Evolutionary conservation across 2,888 invertebrate species (phyloP).

Genomic region (Blastobasis lacticolella): DNA sequence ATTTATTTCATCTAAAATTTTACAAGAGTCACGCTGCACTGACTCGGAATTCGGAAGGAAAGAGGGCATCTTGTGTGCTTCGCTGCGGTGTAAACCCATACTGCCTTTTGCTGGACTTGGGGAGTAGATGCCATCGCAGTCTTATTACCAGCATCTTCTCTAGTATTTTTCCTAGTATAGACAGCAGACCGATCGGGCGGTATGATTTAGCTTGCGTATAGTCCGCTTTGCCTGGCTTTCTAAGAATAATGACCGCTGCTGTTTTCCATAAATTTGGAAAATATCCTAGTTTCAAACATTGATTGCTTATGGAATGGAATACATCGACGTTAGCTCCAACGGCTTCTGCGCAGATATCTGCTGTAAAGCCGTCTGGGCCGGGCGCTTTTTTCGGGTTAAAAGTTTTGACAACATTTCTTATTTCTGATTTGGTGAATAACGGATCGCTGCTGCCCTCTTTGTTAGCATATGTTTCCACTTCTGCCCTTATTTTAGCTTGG

Average conservation of each 20-base stretch:
- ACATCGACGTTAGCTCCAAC: neutral
- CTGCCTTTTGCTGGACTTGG: conserved; percentile 3
- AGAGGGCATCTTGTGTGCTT: conserved; percentile 12
- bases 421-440: neutral
- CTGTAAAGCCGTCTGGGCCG: conserved; percentile 8
- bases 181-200: conserved; percentile 11
- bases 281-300: conserved; percentile 5
- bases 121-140: conserved; percentile 4
- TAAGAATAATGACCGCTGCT: conserved; percentile 5
- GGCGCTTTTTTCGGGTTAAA: conserved; percentile 12
- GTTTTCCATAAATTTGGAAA: conserved; percentile 12
- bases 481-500: too few species aligned
- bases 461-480: neutral
- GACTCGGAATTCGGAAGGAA: neutral
- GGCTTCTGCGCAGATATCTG: conserved; percentile 7
- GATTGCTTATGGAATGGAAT: conserved; percentile 5
- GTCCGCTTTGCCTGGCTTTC: conserved; percentile 5
- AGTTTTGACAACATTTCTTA: neutral
- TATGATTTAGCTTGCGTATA: conserved; percentile 8
- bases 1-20: neutral
- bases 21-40: neutral
- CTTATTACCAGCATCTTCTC: conserved; percentile 10
- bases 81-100: conserved; percentile 14
- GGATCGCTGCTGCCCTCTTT: neutral
- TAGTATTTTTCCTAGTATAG: conserved; percentile 10